Evolutionary conservation across 2,797 vertebrate genomes (phyloP).

Genomic region (Macrochelys suwanniensis): DNA sequence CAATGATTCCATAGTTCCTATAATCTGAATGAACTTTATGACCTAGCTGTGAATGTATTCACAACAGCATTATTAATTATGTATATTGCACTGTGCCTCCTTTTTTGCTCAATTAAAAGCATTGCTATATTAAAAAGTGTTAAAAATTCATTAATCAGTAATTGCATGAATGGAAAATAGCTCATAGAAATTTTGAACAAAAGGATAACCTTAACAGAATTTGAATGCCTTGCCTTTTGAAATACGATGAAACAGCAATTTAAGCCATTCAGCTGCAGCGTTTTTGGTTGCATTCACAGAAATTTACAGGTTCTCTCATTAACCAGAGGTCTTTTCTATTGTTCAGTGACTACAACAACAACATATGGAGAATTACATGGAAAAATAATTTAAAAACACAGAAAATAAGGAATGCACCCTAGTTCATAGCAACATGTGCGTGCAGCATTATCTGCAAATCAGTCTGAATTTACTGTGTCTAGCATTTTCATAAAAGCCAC

Average conservation of each 20-base stretch:
- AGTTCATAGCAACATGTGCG: not conserved
- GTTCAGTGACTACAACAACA: not conserved
- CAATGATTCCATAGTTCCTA: not conserved
- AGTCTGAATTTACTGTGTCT: not conserved
- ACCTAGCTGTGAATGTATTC: not conserved
- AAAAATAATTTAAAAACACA: not conserved
- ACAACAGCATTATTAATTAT: constrained; percentile 20
- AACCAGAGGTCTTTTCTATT: not conserved
- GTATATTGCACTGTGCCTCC: constrained; percentile 10
- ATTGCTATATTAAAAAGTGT: constrained; percentile 25
- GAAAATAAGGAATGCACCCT: not conserved
- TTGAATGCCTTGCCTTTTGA: constrained; percentile 11
- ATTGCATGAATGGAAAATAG: constrained; percentile 25
- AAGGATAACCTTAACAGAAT: constrained; percentile 25
- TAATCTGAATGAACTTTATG: constrained; percentile 22
- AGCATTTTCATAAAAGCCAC: not conserved
- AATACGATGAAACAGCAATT: not conserved
- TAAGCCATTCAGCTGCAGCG: not conserved
- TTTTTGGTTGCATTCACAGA: not conserved
- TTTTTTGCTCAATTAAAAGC: constrained; percentile 25
- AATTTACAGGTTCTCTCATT: constrained; percentile 24
- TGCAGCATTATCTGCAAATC: not conserved
- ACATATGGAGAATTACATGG: not conserved
- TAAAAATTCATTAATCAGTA: constrained; percentile 42
- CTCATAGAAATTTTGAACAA: constrained; percentile 11